Evolutionary conservation across 2,888 invertebrate species (phyloP).

Genomic region (Choreutis nemorana): DNA sequence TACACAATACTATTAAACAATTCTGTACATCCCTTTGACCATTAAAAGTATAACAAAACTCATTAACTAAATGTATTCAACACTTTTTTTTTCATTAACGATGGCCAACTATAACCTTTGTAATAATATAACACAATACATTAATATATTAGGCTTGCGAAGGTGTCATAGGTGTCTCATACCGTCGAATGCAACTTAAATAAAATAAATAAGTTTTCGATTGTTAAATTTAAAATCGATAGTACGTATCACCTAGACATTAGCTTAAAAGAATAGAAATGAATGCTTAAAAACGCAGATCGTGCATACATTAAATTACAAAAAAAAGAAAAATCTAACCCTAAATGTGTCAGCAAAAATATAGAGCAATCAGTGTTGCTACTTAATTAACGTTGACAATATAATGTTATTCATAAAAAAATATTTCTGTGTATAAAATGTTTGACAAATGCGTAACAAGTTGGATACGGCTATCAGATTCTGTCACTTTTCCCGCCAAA

Average conservation of each 20-base stretch:
- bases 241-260: slow-evolving; percentile 28
- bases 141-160: slow-evolving; percentile 51
- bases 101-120: slow-evolving; percentile 63
- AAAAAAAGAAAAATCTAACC: slow-evolving; percentile 44
- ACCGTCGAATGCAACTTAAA: slow-evolving; percentile 16
- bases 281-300: slow-evolving; percentile 61
- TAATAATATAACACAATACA: slow-evolving; percentile 55
- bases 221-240: neutral
- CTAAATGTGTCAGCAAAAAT: slow-evolving; percentile 65
- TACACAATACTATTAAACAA: slow-evolving; percentile 60
- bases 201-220: neutral
- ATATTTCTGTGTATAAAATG: slow-evolving; percentile 65
- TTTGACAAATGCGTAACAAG: slow-evolving; percentile 58
- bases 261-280: slow-evolving; percentile 33
- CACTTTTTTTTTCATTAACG: slow-evolving; percentile 60
- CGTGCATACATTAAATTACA: slow-evolving; percentile 61
- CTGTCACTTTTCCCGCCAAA: slow-evolving; percentile 3
- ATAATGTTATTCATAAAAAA: slow-evolving; percentile 58
- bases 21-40: slow-evolving; percentile 50
- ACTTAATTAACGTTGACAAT: slow-evolving; percentile 61
- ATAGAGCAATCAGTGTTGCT: slow-evolving; percentile 63
- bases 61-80: slow-evolving; percentile 56
- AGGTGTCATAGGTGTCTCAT: slow-evolving; percentile 27
- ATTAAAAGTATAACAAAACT: slow-evolving; percentile 57
- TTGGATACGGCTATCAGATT: slow-evolving; percentile 6